These are phyloP conservation scores for Nomada lathburiana DNA, from an alignment of 2,888 invertebrate species.

Conservation along the genomic window DNA sequence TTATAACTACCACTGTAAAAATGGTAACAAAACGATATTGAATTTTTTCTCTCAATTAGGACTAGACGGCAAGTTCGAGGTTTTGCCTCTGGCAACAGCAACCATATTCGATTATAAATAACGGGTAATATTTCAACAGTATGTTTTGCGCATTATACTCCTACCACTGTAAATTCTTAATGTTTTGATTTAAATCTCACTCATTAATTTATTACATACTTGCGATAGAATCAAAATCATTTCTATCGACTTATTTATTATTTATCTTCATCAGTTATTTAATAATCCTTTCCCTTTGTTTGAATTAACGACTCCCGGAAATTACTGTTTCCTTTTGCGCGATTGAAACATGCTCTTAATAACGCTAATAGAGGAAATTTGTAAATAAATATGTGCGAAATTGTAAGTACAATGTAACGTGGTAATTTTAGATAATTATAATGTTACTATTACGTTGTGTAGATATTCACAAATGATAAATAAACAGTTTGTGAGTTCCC, in stretches of 20 bases:
- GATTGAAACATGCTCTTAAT: constrained; percentile 32
- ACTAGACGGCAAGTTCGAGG: constrained; percentile 82
- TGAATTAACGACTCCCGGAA: not conserved
- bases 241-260: constrained; percentile 45
- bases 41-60: constrained; percentile 80
- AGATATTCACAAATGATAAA: constrained; percentile 61
- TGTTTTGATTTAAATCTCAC: constrained; percentile 16
- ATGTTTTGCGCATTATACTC: constrained; percentile 34
- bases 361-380: constrained; percentile 44
- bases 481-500: constrained; percentile 37
- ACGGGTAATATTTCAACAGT: constrained; percentile 56
- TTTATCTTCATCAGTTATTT: constrained; percentile 41
- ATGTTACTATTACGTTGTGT: constrained; percentile 48
- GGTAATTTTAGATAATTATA: constrained; percentile 35
- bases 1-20: constrained; percentile 13
- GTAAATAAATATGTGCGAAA: constrained; percentile 66
- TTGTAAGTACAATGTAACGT: constrained; percentile 56
- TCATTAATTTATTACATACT: constrained; percentile 46
- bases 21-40: constrained; percentile 70
- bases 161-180: constrained; percentile 18
- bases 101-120: constrained; percentile 83
- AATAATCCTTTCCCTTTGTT: not conserved
- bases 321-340: constrained; percentile 16
- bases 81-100: constrained; percentile 83
- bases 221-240: constrained; percentile 3